Evolutionary conservation across 2,113 vertebrate species (phyloP).

Genomic region (Hylia prasina): DNA sequence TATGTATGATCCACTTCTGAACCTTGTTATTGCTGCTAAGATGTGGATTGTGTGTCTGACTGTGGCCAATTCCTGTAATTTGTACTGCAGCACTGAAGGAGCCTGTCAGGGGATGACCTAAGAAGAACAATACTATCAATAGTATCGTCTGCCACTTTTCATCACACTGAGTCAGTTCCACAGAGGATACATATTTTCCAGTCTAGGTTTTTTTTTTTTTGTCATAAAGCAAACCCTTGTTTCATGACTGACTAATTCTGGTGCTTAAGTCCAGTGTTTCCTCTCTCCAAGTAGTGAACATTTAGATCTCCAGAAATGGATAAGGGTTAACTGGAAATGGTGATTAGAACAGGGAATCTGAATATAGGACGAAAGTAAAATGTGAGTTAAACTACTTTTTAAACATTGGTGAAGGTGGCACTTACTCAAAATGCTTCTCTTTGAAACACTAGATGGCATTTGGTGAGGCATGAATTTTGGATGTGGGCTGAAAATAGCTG

Average conservation of each 20-base stretch:
- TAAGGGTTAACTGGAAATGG: neutral
- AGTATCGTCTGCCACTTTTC: neutral
- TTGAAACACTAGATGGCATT: neutral
- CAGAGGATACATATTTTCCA: neutral
- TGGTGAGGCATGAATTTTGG: neutral
- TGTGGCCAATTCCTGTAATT: neutral
- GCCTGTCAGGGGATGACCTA: neutral
- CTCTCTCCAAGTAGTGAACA: neutral
- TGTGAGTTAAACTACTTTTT: neutral
- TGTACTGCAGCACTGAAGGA: neutral
- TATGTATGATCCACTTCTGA: neutral
- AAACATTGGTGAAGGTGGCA: neutral
- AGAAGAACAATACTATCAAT: neutral
- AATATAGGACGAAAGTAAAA: neutral
- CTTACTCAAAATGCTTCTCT: neutral
- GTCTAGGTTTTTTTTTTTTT: neutral
- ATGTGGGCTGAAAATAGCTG: neutral
- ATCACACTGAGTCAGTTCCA: neutral
- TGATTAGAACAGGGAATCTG: neutral
- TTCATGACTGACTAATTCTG: neutral
- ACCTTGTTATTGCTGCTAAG: neutral
- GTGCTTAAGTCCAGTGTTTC: neutral
- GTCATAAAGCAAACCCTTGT: neutral
- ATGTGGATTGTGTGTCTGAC: neutral
- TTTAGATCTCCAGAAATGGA: neutral